Evolutionary conservation across 2,113 vertebrate species (phyloP).

Genomic region (Recurvirostra avosetta): DNA sequence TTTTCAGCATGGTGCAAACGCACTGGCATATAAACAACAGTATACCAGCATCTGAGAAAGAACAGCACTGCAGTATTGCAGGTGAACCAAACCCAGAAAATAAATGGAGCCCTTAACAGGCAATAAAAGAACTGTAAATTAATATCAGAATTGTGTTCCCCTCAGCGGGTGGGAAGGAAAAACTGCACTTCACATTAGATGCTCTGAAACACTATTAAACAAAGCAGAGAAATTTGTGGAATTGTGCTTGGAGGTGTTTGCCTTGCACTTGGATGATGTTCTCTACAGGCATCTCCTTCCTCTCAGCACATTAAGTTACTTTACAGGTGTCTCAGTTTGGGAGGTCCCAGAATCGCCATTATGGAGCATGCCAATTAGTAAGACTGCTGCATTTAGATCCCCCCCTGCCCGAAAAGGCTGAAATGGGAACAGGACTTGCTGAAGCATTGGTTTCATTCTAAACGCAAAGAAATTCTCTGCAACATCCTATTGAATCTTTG

Average conservation of each 20-base stretch:
- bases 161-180: neutral
- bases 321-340: fast-evolving
- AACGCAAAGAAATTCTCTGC: neutral
- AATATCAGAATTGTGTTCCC: neutral
- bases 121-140: neutral
- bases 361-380: neutral
- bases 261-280: neutral
- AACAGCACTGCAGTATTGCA: neutral
- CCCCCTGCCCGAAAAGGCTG: neutral
- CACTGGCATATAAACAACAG: neutral
- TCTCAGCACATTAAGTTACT: fast-evolving
- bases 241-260: neutral
- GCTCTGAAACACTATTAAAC: neutral
- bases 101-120: neutral
- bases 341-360: neutral
- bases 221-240: neutral
- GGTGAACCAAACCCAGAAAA: neutral
- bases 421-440: neutral
- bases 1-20: neutral
- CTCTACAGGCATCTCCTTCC: neutral
- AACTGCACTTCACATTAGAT: neutral
- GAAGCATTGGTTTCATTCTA: neutral
- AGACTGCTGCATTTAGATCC: neutral
- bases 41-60: neutral
- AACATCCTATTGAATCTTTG: neutral